phyloP scores from a whole-genome alignment of 2,888 invertebrate genomes.

The Diplazon laetatorius region DNA sequence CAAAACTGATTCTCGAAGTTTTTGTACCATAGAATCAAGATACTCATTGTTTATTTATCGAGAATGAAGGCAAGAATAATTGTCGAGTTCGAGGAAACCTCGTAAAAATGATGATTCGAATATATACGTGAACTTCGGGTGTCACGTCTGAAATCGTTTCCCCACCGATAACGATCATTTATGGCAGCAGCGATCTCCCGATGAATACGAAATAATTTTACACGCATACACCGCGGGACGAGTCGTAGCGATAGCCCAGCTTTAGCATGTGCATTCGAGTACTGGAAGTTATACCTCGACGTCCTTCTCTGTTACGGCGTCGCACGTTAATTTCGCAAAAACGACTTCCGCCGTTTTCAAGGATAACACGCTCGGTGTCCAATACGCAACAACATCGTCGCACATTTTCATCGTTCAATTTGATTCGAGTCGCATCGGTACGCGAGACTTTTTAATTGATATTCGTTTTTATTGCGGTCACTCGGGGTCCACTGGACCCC shows the following conservation, averaged over 20 bases:
- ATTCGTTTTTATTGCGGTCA: too few relatives aligned
- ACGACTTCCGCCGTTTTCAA: slow-evolving; percentile 62
- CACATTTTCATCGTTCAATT: slow-evolving; percentile 30
- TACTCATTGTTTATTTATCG: neutral
- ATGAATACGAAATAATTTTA: slow-evolving; percentile 54
- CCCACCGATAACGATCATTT: slow-evolving; percentile 12
- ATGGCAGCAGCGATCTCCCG: slow-evolving; percentile 29
- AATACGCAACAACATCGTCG: slow-evolving; percentile 40
- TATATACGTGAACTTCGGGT: slow-evolving; percentile 23
- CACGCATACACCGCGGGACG: neutral
- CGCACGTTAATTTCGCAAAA: slow-evolving; percentile 56
- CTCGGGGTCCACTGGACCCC: too few relatives aligned
- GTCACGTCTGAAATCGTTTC: slow-evolving; percentile 18
- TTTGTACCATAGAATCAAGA: neutral
- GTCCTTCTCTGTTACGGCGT: slow-evolving; percentile 45
- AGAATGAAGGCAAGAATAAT: neutral
- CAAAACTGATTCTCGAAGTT: too few relatives aligned
- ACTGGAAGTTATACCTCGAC: slow-evolving; percentile 28
- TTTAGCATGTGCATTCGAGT: slow-evolving; percentile 3
- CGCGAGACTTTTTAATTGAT: neutral
- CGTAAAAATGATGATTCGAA: neutral
- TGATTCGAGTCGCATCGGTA: neutral
- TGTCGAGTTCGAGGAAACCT: slow-evolving; percentile 38
- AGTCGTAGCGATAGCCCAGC: neutral
- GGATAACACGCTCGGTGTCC: slow-evolving; percentile 49